These are phyloP conservation scores for Metridium senile DNA, from an alignment of 92 coral and sea anemone species.

Conservation along the genomic window DNA sequence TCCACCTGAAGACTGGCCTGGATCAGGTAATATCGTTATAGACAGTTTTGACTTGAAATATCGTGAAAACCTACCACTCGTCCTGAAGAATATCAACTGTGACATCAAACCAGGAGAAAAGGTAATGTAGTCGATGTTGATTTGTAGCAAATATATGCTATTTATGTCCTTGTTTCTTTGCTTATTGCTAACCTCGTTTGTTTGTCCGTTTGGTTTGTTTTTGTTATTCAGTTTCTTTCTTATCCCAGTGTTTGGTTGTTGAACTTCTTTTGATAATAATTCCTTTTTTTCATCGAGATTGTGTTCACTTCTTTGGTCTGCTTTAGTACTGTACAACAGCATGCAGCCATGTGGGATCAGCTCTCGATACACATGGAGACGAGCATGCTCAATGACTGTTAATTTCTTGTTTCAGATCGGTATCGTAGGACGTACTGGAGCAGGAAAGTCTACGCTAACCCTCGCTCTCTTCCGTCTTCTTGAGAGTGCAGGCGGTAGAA, in stretches of 20 bases:
- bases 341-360: too few species aligned
- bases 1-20: conserved; percentile 82
- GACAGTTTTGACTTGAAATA: conserved; percentile 78
- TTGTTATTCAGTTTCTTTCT: too few species aligned
- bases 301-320: too few species aligned
- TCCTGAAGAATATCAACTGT: conserved; percentile 63
- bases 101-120: conserved; percentile 80
- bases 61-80: conserved; percentile 83
- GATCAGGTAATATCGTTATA: conserved; percentile 58
- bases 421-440: conserved; percentile 97
- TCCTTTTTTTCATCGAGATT: too few species aligned
- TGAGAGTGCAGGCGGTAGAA: conserved; percentile 89
- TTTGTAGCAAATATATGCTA: too few species aligned
- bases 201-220: too few species aligned
- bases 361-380: background rate
- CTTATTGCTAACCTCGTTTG: too few species aligned
- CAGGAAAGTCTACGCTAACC: conserved; percentile 90
- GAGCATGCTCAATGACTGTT: background rate
- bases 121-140: too few species aligned
- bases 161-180: too few species aligned
- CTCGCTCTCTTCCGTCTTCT: conserved; percentile 89
- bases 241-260: too few species aligned
- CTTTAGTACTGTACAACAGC: too few species aligned
- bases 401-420: conserved; percentile 62
- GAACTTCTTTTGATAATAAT: too few species aligned